Evolutionary conservation across 2,797 vertebrate genomes (phyloP).

Genomic region (Gymnodraco acuticeps): DNA sequence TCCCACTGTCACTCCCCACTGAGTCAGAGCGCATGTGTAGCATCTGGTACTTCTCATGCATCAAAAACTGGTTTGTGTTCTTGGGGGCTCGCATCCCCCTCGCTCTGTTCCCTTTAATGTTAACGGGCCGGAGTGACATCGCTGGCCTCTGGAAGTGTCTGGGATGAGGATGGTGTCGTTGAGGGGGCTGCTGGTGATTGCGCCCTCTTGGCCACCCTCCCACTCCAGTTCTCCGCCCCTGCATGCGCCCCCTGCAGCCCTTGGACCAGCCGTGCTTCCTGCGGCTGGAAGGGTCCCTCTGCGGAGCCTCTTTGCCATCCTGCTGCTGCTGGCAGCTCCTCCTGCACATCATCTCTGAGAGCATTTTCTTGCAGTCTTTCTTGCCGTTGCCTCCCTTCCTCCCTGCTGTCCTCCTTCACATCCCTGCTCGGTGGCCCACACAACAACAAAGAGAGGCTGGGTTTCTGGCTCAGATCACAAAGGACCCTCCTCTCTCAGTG

Average conservation of each 20-base stretch:
- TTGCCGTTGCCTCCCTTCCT: constrained; percentile 55
- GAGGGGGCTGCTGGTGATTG: constrained; percentile 57
- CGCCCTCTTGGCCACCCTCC: constrained; percentile 61
- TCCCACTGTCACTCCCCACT: constrained; percentile 85
- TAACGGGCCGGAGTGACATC: constrained; percentile 84
- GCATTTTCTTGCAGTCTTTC: constrained; percentile 64
- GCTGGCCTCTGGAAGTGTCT: constrained; percentile 44
- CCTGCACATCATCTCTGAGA: constrained; percentile 83
- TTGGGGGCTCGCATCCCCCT: constrained; percentile 90
- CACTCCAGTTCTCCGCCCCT: constrained; percentile 65
- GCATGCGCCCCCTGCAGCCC: constrained; percentile 74
- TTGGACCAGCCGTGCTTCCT: constrained; percentile 81
- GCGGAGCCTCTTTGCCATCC: constrained; percentile 56
- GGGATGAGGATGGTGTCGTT: constrained; percentile 40
- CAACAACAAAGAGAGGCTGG: constrained; percentile 71
- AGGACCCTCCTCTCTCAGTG: constrained; percentile 48
- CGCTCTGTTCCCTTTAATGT: constrained; percentile 85
- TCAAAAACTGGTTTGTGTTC: constrained; percentile 94
- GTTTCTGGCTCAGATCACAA: constrained; percentile 58
- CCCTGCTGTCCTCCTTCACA: constrained; percentile 76
- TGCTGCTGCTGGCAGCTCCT: constrained; percentile 68
- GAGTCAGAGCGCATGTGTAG: constrained; percentile 91
- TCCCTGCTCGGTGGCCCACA: constrained; percentile 61
- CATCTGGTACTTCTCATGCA: constrained; percentile 92
- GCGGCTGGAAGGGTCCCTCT: constrained; percentile 48